Percentiles rank a stretch among this genome's conserved stretches.
Evolutionary conservation across 2,888 invertebrate species (phyloP).

Genomic region (Pheosia tremula): DNA sequence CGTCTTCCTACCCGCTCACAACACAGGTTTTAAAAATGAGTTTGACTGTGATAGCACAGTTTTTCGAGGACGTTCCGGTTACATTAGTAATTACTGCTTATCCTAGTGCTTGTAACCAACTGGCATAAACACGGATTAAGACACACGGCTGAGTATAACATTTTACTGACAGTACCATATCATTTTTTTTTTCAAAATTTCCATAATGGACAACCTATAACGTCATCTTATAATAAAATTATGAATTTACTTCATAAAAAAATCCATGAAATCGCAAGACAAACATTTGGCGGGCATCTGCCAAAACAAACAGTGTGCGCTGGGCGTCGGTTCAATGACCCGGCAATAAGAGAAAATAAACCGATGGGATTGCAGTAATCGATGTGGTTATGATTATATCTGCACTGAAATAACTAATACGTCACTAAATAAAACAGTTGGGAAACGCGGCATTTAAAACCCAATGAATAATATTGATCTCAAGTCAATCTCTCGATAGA

Average conservation of each 20-base stretch:
- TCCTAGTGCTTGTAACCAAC: no score
- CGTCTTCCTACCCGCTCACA: no score
- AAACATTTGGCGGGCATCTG: slow-evolving; percentile 29
- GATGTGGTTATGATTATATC: slow-evolving; percentile 47
- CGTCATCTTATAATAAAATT: slow-evolving; percentile 8
- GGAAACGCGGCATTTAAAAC: neutral
- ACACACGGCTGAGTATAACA: no score
- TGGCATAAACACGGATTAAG: no score
- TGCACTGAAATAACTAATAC: slow-evolving; percentile 41
- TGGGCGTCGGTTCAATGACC: slow-evolving; percentile 45
- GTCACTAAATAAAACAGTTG: slow-evolving; percentile 6
- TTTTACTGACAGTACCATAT: no score
- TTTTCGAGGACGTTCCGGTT: no score
- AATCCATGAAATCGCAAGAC: slow-evolving; percentile 21
- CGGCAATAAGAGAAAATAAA: slow-evolving; percentile 49
- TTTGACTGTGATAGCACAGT: no score
- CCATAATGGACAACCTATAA: neutral
- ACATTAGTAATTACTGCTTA: no score
- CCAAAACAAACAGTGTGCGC: slow-evolving; percentile 51
- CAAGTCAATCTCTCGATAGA: no score
- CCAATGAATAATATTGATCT: no score
- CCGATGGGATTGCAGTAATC: slow-evolving; percentile 50
- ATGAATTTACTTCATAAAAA: slow-evolving; percentile 20
- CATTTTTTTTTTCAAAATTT: no score
- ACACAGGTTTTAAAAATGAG: no score